Percentiles rank a stretch among this genome's conserved stretches.
phyloP scores from a whole-genome alignment of 2,888 invertebrate genomes.

The Trypoxylon attenuatum region DNA sequence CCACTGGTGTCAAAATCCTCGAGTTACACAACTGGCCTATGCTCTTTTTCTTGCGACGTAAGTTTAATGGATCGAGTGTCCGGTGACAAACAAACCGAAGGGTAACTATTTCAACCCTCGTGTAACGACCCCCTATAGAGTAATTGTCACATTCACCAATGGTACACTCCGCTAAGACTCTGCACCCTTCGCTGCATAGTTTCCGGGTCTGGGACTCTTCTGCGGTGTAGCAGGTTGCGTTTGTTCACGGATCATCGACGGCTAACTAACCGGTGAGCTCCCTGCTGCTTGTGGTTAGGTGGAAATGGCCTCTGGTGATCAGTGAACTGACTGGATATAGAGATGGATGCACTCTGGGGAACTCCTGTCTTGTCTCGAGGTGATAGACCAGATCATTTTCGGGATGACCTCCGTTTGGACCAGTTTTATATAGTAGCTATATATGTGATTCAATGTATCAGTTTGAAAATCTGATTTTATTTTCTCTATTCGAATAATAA shows the following conservation, averaged over 20 bases:
- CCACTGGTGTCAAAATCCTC: not conserved
- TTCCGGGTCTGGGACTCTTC: not conserved
- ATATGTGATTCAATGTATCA: too few species aligned
- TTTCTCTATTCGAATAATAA: too few species aligned
- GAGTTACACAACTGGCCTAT: not conserved
- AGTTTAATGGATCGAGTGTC: constrained; percentile 44
- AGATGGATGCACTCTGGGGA: too few species aligned
- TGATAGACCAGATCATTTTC: too few species aligned
- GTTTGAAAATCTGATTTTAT: too few species aligned
- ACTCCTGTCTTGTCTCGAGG: too few species aligned
- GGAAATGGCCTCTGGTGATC: too few species aligned
- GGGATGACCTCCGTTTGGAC: too few species aligned
- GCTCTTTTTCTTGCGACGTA: not conserved
- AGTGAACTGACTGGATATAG: too few species aligned
- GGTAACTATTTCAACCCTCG: constrained; percentile 28
- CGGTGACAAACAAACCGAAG: constrained; percentile 52
- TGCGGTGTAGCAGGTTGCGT: constrained; percentile 41
- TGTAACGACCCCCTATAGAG: constrained; percentile 51
- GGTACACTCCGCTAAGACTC: not conserved
- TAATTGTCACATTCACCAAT: constrained; percentile 28
- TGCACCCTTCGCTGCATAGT: not conserved
- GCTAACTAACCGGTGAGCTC: constrained; percentile 31
- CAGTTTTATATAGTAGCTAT: too few species aligned
- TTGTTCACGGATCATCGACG: constrained; percentile 55
- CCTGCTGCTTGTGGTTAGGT: too few species aligned